Conservation (phyloP, 2,888 invertebrate species). For the Hypena proboscidalis region DNA sequence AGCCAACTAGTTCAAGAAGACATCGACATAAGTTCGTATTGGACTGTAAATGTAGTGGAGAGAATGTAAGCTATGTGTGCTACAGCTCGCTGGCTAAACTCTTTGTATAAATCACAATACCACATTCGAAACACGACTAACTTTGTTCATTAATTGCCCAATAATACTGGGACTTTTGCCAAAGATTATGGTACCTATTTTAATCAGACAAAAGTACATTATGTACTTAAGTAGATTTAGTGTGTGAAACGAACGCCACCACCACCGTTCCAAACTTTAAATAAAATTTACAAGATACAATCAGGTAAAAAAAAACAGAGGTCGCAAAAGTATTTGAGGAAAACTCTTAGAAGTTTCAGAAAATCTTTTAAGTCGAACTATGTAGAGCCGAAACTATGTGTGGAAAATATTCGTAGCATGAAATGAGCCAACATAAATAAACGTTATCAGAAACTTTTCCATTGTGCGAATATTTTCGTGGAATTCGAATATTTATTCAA, state of each 20-base stretch:
- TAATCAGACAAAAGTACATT: slow-evolving; percentile 23
- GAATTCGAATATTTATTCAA: slow-evolving; percentile 4
- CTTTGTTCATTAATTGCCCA: slow-evolving; percentile 56
- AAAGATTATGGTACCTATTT: slow-evolving; percentile 35
- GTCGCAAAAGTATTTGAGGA: neutral
- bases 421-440: slow-evolving; percentile 3
- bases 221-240: slow-evolving; percentile 13
- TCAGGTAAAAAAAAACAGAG: too few species aligned
- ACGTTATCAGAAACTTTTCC: slow-evolving; percentile 1
- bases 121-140: slow-evolving; percentile 44
- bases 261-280: too few species aligned
- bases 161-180: slow-evolving; percentile 40
- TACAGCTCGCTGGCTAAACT: slow-evolving; percentile 35
- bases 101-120: slow-evolving; percentile 55
- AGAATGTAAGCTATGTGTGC: slow-evolving; percentile 36
- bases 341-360: neutral
- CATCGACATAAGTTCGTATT: slow-evolving; percentile 16
- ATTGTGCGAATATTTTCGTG: neutral
- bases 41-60: slow-evolving; percentile 35
- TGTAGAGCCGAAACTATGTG: neutral
- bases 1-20: slow-evolving; percentile 12
- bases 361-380: neutral
- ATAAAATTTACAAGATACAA: too few species aligned
- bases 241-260: neutral
- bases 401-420: slow-evolving; percentile 1